Conservation (phyloP, 2,797 vertebrate genomes). For the Enteromius fasciolatus region DNA sequence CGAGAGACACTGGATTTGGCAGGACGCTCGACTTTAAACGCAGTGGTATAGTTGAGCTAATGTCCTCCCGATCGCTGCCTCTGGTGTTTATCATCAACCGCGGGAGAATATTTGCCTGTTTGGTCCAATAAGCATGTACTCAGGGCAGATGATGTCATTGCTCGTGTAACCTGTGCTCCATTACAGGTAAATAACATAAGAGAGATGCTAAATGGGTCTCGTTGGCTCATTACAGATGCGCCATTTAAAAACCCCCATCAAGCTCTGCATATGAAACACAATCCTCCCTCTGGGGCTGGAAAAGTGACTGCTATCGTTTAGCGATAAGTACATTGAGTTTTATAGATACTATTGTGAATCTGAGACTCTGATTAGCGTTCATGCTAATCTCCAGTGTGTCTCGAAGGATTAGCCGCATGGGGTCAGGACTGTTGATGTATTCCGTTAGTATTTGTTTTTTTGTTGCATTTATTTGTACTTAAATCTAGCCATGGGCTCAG, state of each 20-base stretch:
- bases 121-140: not conserved
- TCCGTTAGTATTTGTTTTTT: slow-evolving; percentile 8
- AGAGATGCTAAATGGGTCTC: slow-evolving; percentile 26
- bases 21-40: not conserved
- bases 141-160: slow-evolving; percentile 15
- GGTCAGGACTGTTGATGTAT: slow-evolving; percentile 32
- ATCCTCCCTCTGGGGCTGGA: slow-evolving; percentile 27
- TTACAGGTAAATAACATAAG: slow-evolving; percentile 37
- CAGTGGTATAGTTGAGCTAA: not conserved
- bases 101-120: not conserved
- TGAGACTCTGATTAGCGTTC: slow-evolving; percentile 38
- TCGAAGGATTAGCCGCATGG: slow-evolving; percentile 28
- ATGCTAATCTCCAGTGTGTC: slow-evolving; percentile 35
- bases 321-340: slow-evolving; percentile 18
- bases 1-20: not conserved
- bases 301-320: slow-evolving; percentile 26
- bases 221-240: slow-evolving; percentile 20
- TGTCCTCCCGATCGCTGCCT: not conserved
- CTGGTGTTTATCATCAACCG: not conserved
- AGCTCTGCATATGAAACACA: slow-evolving; percentile 17
- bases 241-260: not conserved
- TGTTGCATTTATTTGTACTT: slow-evolving; percentile 3
- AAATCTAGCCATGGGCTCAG: slow-evolving; percentile 2
- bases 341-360: slow-evolving; percentile 49
- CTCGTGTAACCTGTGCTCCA: slow-evolving; percentile 20